Conservation (phyloP, 1,140 invertebrate species). For the Drosophila sp. region DNA sequence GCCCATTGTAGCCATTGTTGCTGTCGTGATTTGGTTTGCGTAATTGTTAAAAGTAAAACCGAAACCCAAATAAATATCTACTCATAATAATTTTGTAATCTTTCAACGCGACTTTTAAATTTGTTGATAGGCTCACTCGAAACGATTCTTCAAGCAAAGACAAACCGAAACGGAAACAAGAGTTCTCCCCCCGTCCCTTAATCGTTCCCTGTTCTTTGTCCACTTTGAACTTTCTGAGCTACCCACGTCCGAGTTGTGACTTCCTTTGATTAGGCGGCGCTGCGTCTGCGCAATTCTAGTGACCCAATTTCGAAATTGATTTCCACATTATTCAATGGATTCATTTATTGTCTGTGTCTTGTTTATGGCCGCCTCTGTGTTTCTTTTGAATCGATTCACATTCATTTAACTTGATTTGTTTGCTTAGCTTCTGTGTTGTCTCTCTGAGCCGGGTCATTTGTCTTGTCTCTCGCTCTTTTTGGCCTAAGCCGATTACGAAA, state of each 20-base stretch:
- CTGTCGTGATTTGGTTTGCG: slow-evolving; percentile 69
- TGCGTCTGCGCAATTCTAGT: slow-evolving; percentile 73
- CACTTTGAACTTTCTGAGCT: slow-evolving; percentile 19
- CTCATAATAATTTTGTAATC: slow-evolving; percentile 63
- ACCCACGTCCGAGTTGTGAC: background rate
- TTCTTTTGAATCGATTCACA: slow-evolving; percentile 32
- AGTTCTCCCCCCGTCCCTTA: too few species aligned
- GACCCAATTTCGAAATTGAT: slow-evolving; percentile 59
- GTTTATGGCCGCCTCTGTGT: slow-evolving; percentile 54
- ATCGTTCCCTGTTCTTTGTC: too few species aligned
- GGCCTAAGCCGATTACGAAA: slow-evolving; percentile 52
- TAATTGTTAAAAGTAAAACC: slow-evolving; percentile 54
- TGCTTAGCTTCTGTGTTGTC: slow-evolving; percentile 38
- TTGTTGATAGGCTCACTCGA: slow-evolving; percentile 38
- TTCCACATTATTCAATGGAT: slow-evolving; percentile 55
- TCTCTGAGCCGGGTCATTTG: slow-evolving; percentile 38
- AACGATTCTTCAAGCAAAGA: background rate
- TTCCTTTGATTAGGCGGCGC: slow-evolving; percentile 5
- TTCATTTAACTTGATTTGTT: slow-evolving; percentile 51
- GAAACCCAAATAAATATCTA: slow-evolving; percentile 38
- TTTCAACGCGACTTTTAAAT: slow-evolving; percentile 27
- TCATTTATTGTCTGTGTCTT: slow-evolving; percentile 35
- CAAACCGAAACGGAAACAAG: background rate
- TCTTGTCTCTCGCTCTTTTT: slow-evolving; percentile 14
- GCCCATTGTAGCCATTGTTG: slow-evolving; percentile 33